Base-by-base conservation (phyloP, 2,113 vertebrate genomes). In the Bothrops jararaca region DNA sequence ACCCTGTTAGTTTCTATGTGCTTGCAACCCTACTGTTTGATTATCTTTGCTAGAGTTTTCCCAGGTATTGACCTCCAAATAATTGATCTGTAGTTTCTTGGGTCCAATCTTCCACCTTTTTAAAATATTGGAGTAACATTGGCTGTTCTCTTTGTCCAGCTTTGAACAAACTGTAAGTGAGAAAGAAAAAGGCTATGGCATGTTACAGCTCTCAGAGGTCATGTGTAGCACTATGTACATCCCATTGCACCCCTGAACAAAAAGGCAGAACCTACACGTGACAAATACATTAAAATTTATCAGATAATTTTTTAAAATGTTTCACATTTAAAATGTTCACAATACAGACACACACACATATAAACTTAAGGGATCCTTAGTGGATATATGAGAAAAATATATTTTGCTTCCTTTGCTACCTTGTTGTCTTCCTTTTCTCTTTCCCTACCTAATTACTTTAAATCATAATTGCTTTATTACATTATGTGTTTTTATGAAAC, bases 401-500 rank as follows among this genome's bases (percentile, higher is more conserved):
- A n/a, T 53, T n/a, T 80, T 50, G 42, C 4, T 48, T 57, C 48
- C 45, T 52, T 74, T 50, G 4, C 29, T 90, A 5, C 11, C 2
- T 80, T 90, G 11, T 9, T 13, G 34, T 42, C 15, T 74, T 53
- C 57, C 29, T 22, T 29, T 50, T n/a, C 26, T 58, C 3, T 64
- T 64, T n/a, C 34, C 42, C 3, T 11, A 13, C 3, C 29, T n/a
- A 54, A 34, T 60, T 91, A 94, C 3, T 95, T 96, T 91, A 92
- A 92, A 53, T 69, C 56, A 10, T n/a, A 88, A 13, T 91, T 24
- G 6, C 26, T 57, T 87, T 58, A 94, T 60, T 22, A 89, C 26
- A 89, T 92, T 20, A 45, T 48, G 39, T 69, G 24, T 54, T 95
- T 92, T 45, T 64, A 11, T 20, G 92, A 26, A 91, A 95, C 91